Base-by-base conservation (phyloP, 1,140 invertebrate genomes). In the Glossosoma conforme region DNA sequence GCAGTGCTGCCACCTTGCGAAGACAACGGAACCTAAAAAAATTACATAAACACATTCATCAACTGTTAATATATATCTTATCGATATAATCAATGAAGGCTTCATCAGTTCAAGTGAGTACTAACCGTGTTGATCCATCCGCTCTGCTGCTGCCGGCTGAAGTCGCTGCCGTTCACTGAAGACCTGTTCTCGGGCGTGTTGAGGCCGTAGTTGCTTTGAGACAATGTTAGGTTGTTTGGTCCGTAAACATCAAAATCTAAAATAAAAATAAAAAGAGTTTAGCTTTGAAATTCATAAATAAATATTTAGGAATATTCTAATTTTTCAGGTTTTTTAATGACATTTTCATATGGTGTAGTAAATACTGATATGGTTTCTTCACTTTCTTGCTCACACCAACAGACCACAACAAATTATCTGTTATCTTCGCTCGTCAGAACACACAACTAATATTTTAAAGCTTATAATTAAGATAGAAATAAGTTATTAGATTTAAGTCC, bases 71-170 rank as follows among this genome's bases (percentile, higher is more conserved):
- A 19, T 21, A 5, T 5, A 41, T 41, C 8, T 8, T 37, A 37
- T 8, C 6, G 8, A 17, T 28, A 8, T 28, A 28, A n/a, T 28
- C n/a, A 28, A 28, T 37, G 6, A n/a, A 17, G 15, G 14, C 14
- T 6, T 37, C 14, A 37, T n/a, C 15, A 8, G 8, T 37, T 37
- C 15, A 20, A 46, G 11, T 8, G 15, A 6, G 18, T 3, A 35
- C 42, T 58, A 43, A 92, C 86, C 6, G 89, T 93, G 60, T 92
- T 95, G 33, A 93, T 93, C 91, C 92, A 96, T 13, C 87, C 91
- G 1, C 81, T 76, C 25, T 83, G 75, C 20, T 82, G 78, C 28
- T 81, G 70, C 18, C 71, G 79, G 10, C 70, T 69, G 15, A 82
- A 79, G 19, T 86, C 84, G 22, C 70, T 77, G 20, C 75, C 75